A percentile compares a stretch with the other conserved stretches of the same genome.
These are phyloP conservation scores for Palaemon carinicauda DNA, from an alignment of 1,140 invertebrate species.

Conservation along the genomic window DNA sequence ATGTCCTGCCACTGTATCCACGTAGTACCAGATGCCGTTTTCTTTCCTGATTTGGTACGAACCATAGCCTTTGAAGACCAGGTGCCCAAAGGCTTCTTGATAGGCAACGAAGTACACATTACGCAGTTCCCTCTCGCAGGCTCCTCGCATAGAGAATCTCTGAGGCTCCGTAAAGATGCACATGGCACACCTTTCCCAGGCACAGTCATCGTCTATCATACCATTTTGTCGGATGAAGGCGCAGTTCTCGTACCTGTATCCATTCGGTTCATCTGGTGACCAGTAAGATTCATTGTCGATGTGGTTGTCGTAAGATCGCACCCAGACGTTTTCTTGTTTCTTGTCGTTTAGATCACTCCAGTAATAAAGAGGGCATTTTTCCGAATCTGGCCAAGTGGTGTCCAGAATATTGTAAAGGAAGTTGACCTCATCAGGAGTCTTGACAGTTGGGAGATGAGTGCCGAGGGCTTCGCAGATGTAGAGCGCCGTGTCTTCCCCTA, in stretches of 20 bases:
- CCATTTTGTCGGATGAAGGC: conserved; percentile 29
- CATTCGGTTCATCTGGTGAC: conserved; percentile 48
- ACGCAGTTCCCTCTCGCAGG: conserved; percentile 50
- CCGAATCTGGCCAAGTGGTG: background rate
- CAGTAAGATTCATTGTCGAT: conserved; percentile 28
- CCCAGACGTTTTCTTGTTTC: conserved; percentile 26
- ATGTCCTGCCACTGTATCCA: background rate
- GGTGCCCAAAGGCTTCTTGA: conserved; percentile 41
- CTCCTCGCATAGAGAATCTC: conserved; percentile 42
- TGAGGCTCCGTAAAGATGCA: conserved; percentile 45
- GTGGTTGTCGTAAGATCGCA: conserved; percentile 3
- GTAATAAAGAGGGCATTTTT: conserved; percentile 6
- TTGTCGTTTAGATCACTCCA: conserved; percentile 20
- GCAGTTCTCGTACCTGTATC: conserved; percentile 49
- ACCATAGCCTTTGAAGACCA: conserved; percentile 53
- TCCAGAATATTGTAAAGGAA: background rate
- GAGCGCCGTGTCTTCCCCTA: background rate
- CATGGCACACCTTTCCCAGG: conserved; percentile 34
- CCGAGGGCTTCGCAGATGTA: conserved; percentile 24
- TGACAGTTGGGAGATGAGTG: background rate
- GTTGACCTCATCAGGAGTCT: background rate
- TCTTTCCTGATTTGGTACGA: conserved; percentile 42
- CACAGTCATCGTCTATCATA: conserved; percentile 49
- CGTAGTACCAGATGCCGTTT: conserved; percentile 45
- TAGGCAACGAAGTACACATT: conserved; percentile 55